These are phyloP conservation scores for Scaptomyza cyrtandrae DNA, from an alignment of 2,888 invertebrate genomes.

Conservation along the genomic window DNA sequence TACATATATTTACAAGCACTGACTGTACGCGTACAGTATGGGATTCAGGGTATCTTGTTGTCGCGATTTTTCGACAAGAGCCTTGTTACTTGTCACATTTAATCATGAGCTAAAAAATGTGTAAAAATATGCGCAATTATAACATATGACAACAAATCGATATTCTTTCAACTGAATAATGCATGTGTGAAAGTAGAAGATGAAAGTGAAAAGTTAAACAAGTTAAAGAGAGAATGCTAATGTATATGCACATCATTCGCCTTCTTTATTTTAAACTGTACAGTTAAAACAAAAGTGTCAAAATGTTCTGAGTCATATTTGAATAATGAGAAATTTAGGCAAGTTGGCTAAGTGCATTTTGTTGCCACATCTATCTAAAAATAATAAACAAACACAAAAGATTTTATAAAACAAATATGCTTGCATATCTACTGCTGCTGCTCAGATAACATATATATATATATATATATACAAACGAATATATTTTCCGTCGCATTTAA, in stretches of 20 bases:
- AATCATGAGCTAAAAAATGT: too few relatives aligned
- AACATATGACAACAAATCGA: too few relatives aligned
- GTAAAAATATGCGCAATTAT: too few relatives aligned
- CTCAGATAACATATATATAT: slow-evolving; percentile 56
- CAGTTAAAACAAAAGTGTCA: slow-evolving; percentile 1
- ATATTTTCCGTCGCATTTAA: slow-evolving; percentile 53
- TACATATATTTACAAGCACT: too few relatives aligned
- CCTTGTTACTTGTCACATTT: too few relatives aligned
- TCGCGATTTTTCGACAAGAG: too few relatives aligned
- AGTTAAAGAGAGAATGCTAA: too few relatives aligned
- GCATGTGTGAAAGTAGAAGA: too few relatives aligned
- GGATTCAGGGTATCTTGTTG: too few relatives aligned
- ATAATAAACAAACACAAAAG: slow-evolving; percentile 1
- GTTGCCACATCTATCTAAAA: slow-evolving; percentile 12
- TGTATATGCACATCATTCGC: not conserved
- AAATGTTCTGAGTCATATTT: slow-evolving; percentile 15
- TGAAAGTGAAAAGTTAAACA: too few relatives aligned
- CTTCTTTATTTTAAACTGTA: slow-evolving; percentile 6
- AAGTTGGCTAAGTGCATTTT: slow-evolving; percentile 45
- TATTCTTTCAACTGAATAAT: too few relatives aligned
- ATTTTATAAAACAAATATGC: slow-evolving; percentile 14
- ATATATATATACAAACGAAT: slow-evolving; percentile 23
- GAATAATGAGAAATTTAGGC: slow-evolving; percentile 30
- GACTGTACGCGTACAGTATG: too few relatives aligned
- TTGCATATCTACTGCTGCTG: slow-evolving; percentile 28